These are phyloP conservation scores for Microcebus lehilahytsara DNA, from an alignment of 2,113 vertebrate genomes.

Conservation along the genomic window DNA sequence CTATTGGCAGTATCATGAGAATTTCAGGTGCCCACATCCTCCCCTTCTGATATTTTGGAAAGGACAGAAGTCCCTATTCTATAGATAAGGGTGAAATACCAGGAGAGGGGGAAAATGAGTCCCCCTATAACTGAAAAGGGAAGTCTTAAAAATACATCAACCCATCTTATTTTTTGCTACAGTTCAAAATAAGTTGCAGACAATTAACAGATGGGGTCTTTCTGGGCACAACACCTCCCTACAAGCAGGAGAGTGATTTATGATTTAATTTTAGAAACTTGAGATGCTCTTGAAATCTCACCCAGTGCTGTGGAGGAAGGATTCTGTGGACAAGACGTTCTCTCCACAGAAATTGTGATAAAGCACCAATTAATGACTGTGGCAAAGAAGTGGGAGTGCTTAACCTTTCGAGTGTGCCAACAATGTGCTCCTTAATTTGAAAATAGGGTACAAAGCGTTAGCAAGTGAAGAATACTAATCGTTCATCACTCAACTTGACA, in stretches of 20 bases:
- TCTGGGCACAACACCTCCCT: not conserved
- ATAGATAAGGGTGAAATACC: not conserved
- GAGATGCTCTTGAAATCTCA: slow-evolving; percentile 20
- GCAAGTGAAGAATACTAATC: slow-evolving; percentile 24
- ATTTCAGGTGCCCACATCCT: not conserved
- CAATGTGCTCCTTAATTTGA: slow-evolving; percentile 66
- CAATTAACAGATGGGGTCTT: slow-evolving; percentile 8
- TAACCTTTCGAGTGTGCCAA: slow-evolving; percentile 59
- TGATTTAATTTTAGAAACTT: slow-evolving; percentile 42
- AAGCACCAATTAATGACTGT: slow-evolving; percentile 51
- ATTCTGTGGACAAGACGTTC: slow-evolving; percentile 44
- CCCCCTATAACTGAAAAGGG: not conserved
- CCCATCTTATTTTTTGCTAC: not conserved
- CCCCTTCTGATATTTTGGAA: not conserved
- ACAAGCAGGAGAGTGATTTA: slow-evolving; percentile 38
- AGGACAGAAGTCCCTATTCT: not conserved
- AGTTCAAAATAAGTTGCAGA: slow-evolving; percentile 27
- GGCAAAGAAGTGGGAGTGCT: slow-evolving; percentile 33
- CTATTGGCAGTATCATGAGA: not conserved
- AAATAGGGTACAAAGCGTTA: slow-evolving; percentile 67
- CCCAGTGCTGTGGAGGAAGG: not conserved
- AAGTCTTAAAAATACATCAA: not conserved
- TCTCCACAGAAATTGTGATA: slow-evolving; percentile 37
- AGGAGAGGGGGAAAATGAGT: not conserved
- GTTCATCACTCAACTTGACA: slow-evolving; percentile 51